Percentiles rank a stretch among this genome's conserved stretches.
These are phyloP conservation scores for Clytia hemisphaerica DNA, from an alignment of 30 jellyfish, hydroid and myxozoan genomes.

Conservation along the genomic window DNA sequence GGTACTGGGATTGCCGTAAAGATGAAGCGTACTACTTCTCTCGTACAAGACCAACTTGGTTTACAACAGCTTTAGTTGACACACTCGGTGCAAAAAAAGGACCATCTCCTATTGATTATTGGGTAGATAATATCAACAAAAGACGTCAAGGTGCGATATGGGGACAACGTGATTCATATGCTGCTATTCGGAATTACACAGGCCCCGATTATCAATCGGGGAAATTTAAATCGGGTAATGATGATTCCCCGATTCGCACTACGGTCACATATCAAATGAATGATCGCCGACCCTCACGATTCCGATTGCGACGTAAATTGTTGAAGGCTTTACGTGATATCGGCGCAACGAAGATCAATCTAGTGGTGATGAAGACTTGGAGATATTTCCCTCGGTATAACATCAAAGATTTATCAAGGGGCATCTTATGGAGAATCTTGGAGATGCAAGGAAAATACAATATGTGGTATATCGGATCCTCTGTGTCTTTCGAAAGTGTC, in stretches of 20 bases:
- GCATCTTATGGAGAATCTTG: conserved; percentile 62
- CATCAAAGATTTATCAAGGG: conserved; percentile 38
- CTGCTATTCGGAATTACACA: conserved; percentile 42
- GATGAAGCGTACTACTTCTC: conserved; percentile 36
- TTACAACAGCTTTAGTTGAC: conserved; percentile 62
- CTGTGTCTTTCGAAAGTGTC: conserved; percentile 81
- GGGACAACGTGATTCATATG: conserved; percentile 85
- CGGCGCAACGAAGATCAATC: conserved; percentile 41
- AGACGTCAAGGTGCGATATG: conserved; percentile 57
- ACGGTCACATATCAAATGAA: conserved; percentile 72
- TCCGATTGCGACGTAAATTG: conserved; percentile 29
- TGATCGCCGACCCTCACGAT: conserved; percentile 33
- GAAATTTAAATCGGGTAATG: conserved; percentile 54
- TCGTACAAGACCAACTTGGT: conserved; percentile 34
- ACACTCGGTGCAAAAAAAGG: conserved; percentile 45
- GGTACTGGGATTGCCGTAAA: conserved; percentile 27
- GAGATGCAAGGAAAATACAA: conserved; percentile 77
- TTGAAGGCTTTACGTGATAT: conserved; percentile 14
- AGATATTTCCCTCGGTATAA: conserved; percentile 74
- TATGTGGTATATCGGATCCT: conserved; percentile 92
- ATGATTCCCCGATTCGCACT: conserved; percentile 42
- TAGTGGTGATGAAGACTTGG: conserved; percentile 39
- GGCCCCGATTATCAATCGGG: conserved; percentile 53
- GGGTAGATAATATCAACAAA: conserved; percentile 50
- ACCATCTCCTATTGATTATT: conserved; percentile 67